Evolutionary conservation across 2,797 vertebrate species (phyloP).

Genomic region (Nyctalus aviator): DNA sequence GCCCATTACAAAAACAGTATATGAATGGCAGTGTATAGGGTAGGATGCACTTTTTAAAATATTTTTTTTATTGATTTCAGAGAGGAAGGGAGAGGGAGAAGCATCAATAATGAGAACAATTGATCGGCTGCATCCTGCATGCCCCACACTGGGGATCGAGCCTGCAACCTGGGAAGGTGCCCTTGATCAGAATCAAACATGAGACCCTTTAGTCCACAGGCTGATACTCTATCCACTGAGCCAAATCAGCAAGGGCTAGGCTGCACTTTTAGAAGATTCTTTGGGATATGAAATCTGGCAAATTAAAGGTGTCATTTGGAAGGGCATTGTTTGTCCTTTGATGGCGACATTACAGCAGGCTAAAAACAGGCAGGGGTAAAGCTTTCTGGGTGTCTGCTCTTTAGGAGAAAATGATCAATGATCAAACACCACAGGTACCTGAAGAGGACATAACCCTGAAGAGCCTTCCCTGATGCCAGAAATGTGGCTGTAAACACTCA

Average conservation of each 20-base stretch:
- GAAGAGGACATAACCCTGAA: slow-evolving; percentile 89
- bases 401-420: slow-evolving; percentile 90
- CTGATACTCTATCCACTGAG: too few relatives aligned
- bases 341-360: neutral
- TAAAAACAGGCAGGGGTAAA: slow-evolving; percentile 59
- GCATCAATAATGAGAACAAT: too few relatives aligned
- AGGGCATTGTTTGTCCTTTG: slow-evolving; percentile 65
- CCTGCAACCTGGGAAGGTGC: too few relatives aligned
- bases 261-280: slow-evolving; percentile 8
- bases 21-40: neutral
- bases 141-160: too few relatives aligned
- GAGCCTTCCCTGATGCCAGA: slow-evolving; percentile 88
- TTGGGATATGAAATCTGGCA: slow-evolving; percentile 72
- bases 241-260: too few relatives aligned
- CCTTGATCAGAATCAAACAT: too few relatives aligned
- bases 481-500: slow-evolving; percentile 89
- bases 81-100: too few relatives aligned
- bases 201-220: too few relatives aligned
- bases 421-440: slow-evolving; percentile 89
- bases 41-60: neutral
- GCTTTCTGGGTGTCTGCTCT: slow-evolving; percentile 87
- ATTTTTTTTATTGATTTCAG: too few relatives aligned
- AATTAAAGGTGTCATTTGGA: slow-evolving; percentile 70
- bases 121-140: too few relatives aligned
- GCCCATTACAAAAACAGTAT: neutral